phyloP scores from a whole-genome alignment of 2,113 vertebrate species.

The Lophura nycthemera region DNA sequence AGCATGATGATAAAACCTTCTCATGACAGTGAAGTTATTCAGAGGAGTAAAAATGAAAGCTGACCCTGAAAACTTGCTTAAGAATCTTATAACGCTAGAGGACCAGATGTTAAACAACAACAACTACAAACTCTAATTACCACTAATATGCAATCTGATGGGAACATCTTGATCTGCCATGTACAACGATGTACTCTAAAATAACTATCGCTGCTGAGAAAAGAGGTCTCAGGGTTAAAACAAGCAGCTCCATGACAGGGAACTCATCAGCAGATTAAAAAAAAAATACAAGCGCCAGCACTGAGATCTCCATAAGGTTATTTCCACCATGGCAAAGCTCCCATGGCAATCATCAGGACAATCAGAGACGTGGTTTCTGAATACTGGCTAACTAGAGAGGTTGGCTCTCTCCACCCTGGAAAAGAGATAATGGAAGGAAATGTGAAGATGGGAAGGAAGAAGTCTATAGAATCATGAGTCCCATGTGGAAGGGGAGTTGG shows the following conservation, averaged over 20 bases:
- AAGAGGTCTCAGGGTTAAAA: background rate
- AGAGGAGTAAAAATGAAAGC: background rate
- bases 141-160: fast-evolving
- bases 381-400: background rate
- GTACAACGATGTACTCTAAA: background rate
- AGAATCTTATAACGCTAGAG: background rate
- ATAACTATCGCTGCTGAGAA: background rate
- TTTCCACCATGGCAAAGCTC: background rate
- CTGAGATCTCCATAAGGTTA: background rate
- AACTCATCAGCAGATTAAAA: background rate
- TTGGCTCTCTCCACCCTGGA: background rate
- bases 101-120: background rate
- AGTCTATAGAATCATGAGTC: background rate
- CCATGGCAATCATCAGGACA: background rate
- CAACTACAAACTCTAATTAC: background rate
- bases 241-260: background rate
- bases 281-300: background rate
- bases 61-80: background rate
- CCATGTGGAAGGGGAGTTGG: fast-evolving
- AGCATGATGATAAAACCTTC: background rate
- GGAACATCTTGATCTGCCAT: background rate
- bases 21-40: background rate
- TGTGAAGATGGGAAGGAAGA: background rate
- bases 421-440: background rate
- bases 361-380: background rate